phyloP scores from a whole-genome alignment of 2,797 vertebrate species.

The Myotis pilosus region DNA sequence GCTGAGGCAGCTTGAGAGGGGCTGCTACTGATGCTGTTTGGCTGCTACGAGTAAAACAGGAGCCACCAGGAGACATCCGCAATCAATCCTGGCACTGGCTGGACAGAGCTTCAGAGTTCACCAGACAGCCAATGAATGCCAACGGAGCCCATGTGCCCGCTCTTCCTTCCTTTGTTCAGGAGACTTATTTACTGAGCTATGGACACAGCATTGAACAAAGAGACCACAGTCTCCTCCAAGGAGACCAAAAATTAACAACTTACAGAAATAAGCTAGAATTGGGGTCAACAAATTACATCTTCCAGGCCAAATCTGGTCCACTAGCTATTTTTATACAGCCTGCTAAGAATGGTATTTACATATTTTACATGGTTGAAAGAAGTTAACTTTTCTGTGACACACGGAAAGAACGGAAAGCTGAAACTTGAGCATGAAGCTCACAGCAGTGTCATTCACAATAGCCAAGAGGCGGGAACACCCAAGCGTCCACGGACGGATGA shows the following conservation, averaged over 20 bases:
- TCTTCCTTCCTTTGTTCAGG: background rate
- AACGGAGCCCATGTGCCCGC: background rate
- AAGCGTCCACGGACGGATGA: background rate
- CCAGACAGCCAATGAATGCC: background rate
- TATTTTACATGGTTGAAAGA: background rate
- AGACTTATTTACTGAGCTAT: background rate
- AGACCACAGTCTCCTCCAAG: background rate
- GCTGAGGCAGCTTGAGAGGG: no score
- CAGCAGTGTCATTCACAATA: background rate
- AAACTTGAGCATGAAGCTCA: background rate
- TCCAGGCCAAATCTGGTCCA: background rate
- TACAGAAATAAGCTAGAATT: background rate
- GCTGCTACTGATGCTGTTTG: background rate
- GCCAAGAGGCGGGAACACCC: background rate
- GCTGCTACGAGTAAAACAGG: fast-evolving
- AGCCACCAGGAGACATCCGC: background rate
- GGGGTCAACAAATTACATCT: background rate
- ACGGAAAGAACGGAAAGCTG: background rate
- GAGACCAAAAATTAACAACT: background rate
- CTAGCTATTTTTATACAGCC: background rate
- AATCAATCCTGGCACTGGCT: background rate
- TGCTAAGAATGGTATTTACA: background rate
- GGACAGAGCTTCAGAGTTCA: background rate
- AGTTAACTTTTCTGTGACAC: background rate
- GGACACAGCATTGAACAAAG: background rate